Conservation (phyloP, 2,797 vertebrate genomes). For the Micropoecilia bifurca region DNA sequence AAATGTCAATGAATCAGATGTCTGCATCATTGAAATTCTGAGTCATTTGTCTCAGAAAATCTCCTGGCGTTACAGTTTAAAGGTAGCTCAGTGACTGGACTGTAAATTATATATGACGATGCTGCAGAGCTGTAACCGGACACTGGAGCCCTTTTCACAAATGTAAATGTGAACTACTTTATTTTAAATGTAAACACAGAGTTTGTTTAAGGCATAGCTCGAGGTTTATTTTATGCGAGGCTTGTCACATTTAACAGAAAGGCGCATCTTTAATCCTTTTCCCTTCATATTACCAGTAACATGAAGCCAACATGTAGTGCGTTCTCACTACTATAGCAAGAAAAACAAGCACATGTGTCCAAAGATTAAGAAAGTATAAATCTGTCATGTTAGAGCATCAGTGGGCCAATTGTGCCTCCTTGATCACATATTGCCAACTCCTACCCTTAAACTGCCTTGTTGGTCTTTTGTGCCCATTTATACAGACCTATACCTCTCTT, state of each 20-base stretch:
- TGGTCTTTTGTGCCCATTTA: background rate
- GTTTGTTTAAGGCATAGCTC: background rate
- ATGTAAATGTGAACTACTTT: background rate
- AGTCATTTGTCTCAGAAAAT: slow-evolving; percentile 53
- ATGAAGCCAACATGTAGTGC: slow-evolving; percentile 17
- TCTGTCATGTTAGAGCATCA: background rate
- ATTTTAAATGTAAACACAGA: background rate
- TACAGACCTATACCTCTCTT: background rate
- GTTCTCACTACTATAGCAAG: background rate
- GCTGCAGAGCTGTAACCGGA: slow-evolving; percentile 2
- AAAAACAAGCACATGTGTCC: background rate
- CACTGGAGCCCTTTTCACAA: background rate
- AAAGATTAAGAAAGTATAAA: background rate
- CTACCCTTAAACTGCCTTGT: background rate
- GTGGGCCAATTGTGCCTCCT: background rate
- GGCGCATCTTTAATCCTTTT: slow-evolving; percentile 31
- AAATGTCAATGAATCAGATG: slow-evolving; percentile 65
- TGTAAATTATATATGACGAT: slow-evolving; percentile 24
- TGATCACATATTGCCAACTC: background rate
- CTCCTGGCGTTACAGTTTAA: slow-evolving; percentile 38
- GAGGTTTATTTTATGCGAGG: slow-evolving; percentile 8
- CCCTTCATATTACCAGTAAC: slow-evolving; percentile 15
- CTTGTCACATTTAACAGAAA: slow-evolving; percentile 54
- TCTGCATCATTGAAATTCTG: slow-evolving; percentile 52
- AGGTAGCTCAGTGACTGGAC: slow-evolving; percentile 34